Evolutionary conservation across 2,888 invertebrate genomes (phyloP), one percentile per base, ranked within the genome.

Genomic region (Beris chalybata): DNA sequence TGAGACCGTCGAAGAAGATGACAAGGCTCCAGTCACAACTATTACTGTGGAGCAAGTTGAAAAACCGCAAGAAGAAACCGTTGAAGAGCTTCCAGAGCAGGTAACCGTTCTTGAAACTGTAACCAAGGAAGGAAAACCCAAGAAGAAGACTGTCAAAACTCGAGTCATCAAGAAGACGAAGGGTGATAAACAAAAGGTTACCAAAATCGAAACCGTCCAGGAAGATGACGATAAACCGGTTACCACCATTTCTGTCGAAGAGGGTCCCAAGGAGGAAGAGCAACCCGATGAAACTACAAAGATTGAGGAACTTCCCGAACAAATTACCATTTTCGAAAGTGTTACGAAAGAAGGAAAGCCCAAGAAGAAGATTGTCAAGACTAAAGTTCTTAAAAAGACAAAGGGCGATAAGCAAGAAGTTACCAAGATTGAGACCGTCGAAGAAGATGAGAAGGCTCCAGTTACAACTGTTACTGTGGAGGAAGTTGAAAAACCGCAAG

Each of bases 181-280:
- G 48, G 75, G 73, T 4, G 64, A 56, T 9, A 73, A 76, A 66
- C 71, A 74, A 63, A 74, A 76, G 74, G 72, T 74, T 1, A 76
- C 76, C 5, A 75, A 77, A 72, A 76, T 77, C 30, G 71, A 75
- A 5, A 76, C 75, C 1, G 73, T 77, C 1, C 74, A 74, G 71
- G 76, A 79, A 72, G 79, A 79, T 69, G 78, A 75, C n/a, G 74
- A 77, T 65, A 70, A 75, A 66, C 80, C 81, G 0, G 73, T 76
- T 70, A 78, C 76, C 4, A 76, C 75, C 0, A 70, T 70, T 5
- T 67, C 69, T 3, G 70, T 73, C 43, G 66, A 69, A 55, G 71
- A 69, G 67, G 71, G 50, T 66, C 72, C 72, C 43, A 55, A 70
- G 7, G 72, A 73, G 2, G 72, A 74, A 30, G 73, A 71, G 30